Evolutionary conservation across 2,113 vertebrate species (phyloP).

Genomic region (Macroglossus sobrinus): DNA sequence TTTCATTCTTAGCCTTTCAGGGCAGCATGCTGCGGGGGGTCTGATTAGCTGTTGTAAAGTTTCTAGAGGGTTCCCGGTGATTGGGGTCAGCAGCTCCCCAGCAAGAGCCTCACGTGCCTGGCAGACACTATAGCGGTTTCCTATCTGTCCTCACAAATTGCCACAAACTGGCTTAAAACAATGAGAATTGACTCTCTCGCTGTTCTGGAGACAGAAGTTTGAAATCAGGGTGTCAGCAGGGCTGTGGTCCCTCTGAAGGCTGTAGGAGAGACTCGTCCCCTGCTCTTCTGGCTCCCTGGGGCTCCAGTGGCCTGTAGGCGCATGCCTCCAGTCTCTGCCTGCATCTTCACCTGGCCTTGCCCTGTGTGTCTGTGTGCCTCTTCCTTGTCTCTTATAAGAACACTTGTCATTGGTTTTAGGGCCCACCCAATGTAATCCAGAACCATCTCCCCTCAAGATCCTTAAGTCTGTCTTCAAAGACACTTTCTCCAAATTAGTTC

Average conservation of each 20-base stretch:
- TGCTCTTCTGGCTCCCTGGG: neutral
- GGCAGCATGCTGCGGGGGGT: neutral
- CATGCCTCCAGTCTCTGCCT: neutral
- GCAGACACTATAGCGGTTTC: neutral
- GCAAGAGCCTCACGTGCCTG: neutral
- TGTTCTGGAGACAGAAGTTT: too few species aligned
- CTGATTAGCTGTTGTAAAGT: neutral
- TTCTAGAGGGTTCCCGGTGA: neutral
- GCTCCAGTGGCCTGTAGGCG: rapidly evolving
- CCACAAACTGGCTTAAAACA: neutral
- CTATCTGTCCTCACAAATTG: neutral
- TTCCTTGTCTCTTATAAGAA: neutral
- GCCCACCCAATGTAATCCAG: neutral
- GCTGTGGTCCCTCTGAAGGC: rapidly evolving
- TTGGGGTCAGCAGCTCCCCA: neutral
- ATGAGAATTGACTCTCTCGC: rapidly evolving
- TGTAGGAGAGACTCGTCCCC: neutral
- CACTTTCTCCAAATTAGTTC: neutral
- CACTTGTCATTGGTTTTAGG: neutral
- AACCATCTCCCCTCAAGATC: neutral
- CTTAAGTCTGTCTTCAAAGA: neutral
- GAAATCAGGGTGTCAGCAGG: neutral
- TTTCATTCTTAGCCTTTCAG: neutral
- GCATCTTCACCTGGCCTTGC: rapidly evolving
- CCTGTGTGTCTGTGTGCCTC: neutral